phyloP scores from a whole-genome alignment of 1,140 invertebrate species.

The Temnothorax curvispinosus region DNA sequence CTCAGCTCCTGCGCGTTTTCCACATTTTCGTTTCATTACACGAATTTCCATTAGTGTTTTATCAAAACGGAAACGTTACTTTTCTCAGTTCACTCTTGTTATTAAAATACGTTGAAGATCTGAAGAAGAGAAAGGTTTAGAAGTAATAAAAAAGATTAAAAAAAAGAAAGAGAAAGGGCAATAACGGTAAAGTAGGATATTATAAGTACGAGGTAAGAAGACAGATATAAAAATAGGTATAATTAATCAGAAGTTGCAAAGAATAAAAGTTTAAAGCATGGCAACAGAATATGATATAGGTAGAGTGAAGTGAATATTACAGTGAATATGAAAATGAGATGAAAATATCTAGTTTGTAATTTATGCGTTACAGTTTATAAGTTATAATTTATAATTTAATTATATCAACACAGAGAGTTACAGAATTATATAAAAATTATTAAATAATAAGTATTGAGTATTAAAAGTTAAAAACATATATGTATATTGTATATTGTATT shows the following conservation, averaged over 20 bases:
- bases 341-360: not conserved
- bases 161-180: not conserved
- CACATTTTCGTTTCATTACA: not conserved
- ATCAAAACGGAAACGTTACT: not conserved
- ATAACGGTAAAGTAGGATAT: not conserved
- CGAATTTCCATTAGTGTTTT: not conserved
- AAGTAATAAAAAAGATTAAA: not conserved
- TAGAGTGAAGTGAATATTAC: not conserved
- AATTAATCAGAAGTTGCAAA: not conserved
- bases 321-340: not conserved
- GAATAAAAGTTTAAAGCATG: not conserved
- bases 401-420: no score
- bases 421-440: not conserved
- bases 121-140: not conserved
- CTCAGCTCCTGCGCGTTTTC: not conserved
- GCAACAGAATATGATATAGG: not conserved
- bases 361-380: not conserved
- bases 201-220: not conserved
- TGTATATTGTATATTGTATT: not conserved
- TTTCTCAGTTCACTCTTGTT: not conserved
- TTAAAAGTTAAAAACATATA: not conserved
- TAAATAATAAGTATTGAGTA: not conserved
- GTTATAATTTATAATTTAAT: no score
- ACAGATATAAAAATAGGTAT: not conserved
- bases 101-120: slow-evolving; percentile 14